Base-by-base conservation (phyloP, 37 sponge, comb jelly and placozoan genomes). In the Geodia barretti region DNA sequence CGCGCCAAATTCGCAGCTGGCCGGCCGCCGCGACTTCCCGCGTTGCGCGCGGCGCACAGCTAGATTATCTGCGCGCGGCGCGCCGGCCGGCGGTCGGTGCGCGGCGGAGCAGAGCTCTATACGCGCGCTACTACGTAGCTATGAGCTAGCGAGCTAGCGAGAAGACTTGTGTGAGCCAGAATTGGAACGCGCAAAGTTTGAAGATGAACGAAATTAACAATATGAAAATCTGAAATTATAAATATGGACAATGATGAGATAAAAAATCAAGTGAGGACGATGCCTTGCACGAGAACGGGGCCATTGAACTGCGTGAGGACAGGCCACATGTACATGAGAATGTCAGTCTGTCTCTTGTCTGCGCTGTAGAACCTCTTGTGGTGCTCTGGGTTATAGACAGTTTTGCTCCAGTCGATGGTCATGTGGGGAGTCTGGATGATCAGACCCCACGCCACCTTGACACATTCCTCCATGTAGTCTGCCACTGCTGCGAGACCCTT, bases 381-480 rank as follows among this genome's bases (percentile, higher is more conserved):
- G 3, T 64, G 54, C 42, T 87, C 88, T 62, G 64, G 37, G 60
- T 69, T 61, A 64, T 79, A 92, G 34, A 43, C 73, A 17, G 21
- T 78, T 25, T 84, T 85, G 4, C 43, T 73, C 19, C 36, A 83
- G 42, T 80, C 84, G 77, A 87, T 63, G 25, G 62, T 34, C 88
- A 92, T 83, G 32, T 80, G 85, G 3, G 88, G 88, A 1, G 75
- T 66, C 68, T 92, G 92, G n/a, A 92, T 73, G 47, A 69, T 69
- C 33, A 92, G 74, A 30, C 83, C 88, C 92, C 92, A 92, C 28
- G 73, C 41, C 14, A 92, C 59, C 39, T 62, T 58, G 7, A 62
- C 70, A 70, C 88, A 92, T 41, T 92, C 92, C 39, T 79, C 39
- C 0, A 87, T 62, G 60, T 81, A 92, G 39, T 8, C n/a, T 20